Conservation (phyloP, 2,888 invertebrate genomes). For the Pseudococcus viburni region DNA sequence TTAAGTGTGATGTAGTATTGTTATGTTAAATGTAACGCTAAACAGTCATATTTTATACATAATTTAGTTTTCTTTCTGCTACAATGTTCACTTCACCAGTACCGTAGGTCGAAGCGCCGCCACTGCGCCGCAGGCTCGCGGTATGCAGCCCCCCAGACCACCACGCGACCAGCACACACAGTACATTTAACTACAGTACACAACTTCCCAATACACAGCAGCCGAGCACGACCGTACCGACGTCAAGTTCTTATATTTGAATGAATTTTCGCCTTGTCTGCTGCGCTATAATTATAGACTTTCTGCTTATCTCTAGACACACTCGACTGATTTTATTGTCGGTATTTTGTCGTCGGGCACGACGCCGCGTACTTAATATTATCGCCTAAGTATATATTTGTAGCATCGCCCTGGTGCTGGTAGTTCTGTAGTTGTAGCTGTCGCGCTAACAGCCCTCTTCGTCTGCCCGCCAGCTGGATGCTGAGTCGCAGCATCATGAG, state of each 20-base stretch:
- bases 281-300: constrained; percentile 61
- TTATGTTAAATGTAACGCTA: constrained; percentile 65
- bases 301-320: constrained; percentile 66
- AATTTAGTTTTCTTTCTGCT: constrained; percentile 65
- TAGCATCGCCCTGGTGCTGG: neutral
- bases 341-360: constrained; percentile 41
- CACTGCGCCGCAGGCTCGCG: constrained; percentile 3
- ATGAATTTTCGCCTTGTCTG: constrained; percentile 59
- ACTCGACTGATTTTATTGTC: constrained; percentile 65
- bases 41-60: constrained; percentile 65
- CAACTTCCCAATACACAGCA: constrained; percentile 41
- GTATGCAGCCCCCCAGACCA: constrained; percentile 2
- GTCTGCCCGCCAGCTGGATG: neutral
- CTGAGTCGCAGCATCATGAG: neutral
- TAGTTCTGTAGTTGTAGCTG: neutral
- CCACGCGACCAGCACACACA: constrained; percentile 17
- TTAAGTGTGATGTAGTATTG: constrained; percentile 59
- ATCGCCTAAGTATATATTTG: constrained; percentile 21
- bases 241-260: constrained; percentile 59
- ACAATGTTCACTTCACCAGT: constrained; percentile 39
- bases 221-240: neutral
- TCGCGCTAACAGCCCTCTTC: neutral
- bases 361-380: constrained; percentile 49
- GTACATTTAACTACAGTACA: constrained; percentile 40
- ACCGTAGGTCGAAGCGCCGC: neutral